Evolutionary conservation across 1,140 invertebrate species (phyloP).

Genomic region (Drosophila sp.): DNA sequence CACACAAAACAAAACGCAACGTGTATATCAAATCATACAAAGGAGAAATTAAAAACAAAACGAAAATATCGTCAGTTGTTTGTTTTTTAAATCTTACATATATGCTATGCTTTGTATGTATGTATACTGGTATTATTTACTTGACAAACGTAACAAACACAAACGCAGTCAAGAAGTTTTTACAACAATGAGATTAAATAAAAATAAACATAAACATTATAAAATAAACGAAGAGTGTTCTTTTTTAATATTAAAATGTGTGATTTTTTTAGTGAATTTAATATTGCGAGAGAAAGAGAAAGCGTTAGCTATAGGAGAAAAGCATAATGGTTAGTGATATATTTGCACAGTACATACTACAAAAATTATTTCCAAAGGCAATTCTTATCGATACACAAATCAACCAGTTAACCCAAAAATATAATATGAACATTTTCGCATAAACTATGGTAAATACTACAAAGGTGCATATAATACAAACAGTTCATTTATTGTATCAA

Average conservation of each 20-base stretch:
- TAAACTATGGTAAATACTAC: conserved; percentile 41
- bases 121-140: background rate
- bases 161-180: background rate
- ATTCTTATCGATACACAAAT: conserved; percentile 22
- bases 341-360: background rate
- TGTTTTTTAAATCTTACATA: conserved; percentile 18
- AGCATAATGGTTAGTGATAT: conserved; percentile 20
- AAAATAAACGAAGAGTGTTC: too few species aligned
- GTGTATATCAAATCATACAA: conserved; percentile 64
- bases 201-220: too few species aligned
- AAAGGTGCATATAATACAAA: conserved; percentile 80
- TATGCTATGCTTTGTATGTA: background rate
- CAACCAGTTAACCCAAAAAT: conserved; percentile 57
- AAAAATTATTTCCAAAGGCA: conserved; percentile 20
- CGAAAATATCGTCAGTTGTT: conserved; percentile 51
- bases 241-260: too few species aligned
- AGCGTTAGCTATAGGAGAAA: conserved; percentile 21
- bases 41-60: conserved; percentile 59
- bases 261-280: background rate
- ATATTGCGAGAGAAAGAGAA: background rate
- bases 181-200: too few species aligned
- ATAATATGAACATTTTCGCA: conserved; percentile 27
- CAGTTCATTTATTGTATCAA: conserved; percentile 53
- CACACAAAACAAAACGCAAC: conserved; percentile 81
- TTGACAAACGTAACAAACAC: background rate